Evolutionary conservation across 2,113 vertebrate species (phyloP).

Genomic region (Cettia cetti): DNA sequence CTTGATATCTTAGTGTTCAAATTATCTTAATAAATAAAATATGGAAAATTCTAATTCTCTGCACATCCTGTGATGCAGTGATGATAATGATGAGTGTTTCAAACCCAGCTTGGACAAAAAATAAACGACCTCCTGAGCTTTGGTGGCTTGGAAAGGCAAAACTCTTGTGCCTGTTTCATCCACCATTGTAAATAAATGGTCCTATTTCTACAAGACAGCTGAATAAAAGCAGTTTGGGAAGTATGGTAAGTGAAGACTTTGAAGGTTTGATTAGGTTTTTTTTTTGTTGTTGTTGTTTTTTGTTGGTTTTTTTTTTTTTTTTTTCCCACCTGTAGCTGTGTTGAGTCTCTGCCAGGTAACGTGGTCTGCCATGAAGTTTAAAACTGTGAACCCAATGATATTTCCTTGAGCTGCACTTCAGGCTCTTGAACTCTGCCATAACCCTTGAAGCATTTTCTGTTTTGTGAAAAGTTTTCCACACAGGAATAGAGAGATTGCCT

Average conservation of each 20-base stretch:
- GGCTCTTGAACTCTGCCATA: not conserved
- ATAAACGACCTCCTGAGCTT: accelerated
- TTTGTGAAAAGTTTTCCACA: not conserved
- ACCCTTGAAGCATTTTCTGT: not conserved
- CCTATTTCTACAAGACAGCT: not conserved
- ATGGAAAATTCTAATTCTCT: not conserved
- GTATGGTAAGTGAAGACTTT: not conserved
- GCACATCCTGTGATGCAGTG: not conserved
- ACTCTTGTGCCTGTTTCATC: not conserved
- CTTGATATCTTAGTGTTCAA: not conserved
- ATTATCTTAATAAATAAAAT: not conserved
- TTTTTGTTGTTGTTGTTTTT: too few species aligned
- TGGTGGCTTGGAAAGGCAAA: not conserved
- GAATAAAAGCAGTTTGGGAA: not conserved
- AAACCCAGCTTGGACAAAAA: not conserved
- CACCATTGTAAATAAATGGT: not conserved
- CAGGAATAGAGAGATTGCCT: not conserved
- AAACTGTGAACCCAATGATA: not conserved
- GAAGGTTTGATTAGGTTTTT: not conserved
- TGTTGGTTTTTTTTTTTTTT: too few species aligned
- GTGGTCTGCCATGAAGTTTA: not conserved
- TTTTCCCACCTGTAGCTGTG: accelerated
- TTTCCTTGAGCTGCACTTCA: not conserved
- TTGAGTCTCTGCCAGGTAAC: not conserved
- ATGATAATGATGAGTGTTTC: not conserved